Evolutionary conservation across 1,140 invertebrate species (phyloP), one percentile per base, ranked within the genome.

Genomic region (Vanessa atalanta): DNA sequence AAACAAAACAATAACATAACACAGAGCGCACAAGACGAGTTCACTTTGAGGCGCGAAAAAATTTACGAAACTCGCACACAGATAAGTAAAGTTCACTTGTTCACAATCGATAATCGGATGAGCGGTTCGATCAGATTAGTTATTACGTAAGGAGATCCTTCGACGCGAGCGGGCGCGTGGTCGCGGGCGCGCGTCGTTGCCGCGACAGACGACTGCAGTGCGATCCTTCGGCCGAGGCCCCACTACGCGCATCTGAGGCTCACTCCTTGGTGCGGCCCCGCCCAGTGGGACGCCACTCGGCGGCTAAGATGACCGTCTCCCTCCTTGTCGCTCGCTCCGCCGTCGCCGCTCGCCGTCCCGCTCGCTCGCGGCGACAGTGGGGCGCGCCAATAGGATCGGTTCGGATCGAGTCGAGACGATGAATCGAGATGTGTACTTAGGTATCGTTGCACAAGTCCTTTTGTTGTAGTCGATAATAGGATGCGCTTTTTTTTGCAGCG

Each of bases 391-490:
- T 92, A 81, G 89, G 86, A 90, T 91, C 88, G 86, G 88, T 85
- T 90, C 88, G 87, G 88, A 88, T 90, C 88, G 88, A 90, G 89
- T 92, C 86, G 89, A 92, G 89, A 92, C 89, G 89, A 91, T 90
- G 88, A 91, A 91, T 93, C 89, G 89, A 91, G 90, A 93, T 90
- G 88, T 92, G 88, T 90, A 90, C 88, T 91, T 93, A 93, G 90
- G 90, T 93, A 93, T 90, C 89, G 88, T 83, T 92, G 90, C 90
- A 90, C 86, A 88, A 90, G 85, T 90, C 89, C 90, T 93, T 91
- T 91, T 93, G 88, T 92, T 91, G 89, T 90, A 93, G 87, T 93
- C 90, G 89, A 93, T 93, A 93, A 93, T 93, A 88, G 88, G 89
- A 93, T 93, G 90, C 90, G 88, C 88, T 91, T 92, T 93, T 81